Percentiles rank a stretch among this genome's conserved stretches.
Conservation (phyloP, 2,888 invertebrate genomes). For the Acleris holmiana region DNA sequence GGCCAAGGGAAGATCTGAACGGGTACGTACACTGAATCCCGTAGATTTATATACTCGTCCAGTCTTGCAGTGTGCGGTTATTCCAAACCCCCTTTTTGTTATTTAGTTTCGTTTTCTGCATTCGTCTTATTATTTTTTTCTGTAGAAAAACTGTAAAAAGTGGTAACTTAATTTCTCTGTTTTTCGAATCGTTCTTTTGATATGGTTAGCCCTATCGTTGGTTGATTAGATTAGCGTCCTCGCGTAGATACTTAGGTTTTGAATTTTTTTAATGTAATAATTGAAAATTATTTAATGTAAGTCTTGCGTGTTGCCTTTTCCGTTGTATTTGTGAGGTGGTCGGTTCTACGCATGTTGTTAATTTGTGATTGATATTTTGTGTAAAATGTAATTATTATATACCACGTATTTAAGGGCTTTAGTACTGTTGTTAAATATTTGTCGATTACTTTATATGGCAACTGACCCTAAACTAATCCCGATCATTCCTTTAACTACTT, state of each 20-base stretch:
- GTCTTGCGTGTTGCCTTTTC: conserved; percentile 58
- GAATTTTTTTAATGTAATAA: not conserved
- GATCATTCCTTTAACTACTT: too few relatives aligned
- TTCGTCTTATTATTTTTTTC: conserved; percentile 41
- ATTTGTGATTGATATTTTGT: conserved; percentile 30
- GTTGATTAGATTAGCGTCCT: conserved; percentile 38
- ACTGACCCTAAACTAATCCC: too few relatives aligned
- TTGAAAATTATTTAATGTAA: conserved; percentile 72
- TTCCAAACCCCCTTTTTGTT: conserved; percentile 7
- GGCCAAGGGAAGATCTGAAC: conserved; percentile 24
- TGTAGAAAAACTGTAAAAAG: conserved; percentile 67
- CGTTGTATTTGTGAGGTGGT: conserved; percentile 25
- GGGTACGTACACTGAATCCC: conserved; percentile 29
- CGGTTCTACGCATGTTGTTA: conserved; percentile 23
- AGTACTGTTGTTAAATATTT: not conserved
- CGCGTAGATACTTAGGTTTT: conserved; percentile 41
- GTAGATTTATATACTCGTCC: conserved; percentile 28
- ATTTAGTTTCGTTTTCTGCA: conserved; percentile 25
- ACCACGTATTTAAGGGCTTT: not conserved
- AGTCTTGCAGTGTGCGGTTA: conserved; percentile 34
- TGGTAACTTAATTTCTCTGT: conserved; percentile 81
- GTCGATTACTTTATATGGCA: not conserved
- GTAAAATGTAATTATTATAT: conserved; percentile 11
- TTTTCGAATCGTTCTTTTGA: conserved; percentile 47
- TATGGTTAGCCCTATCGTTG: conserved; percentile 30